Base-by-base conservation (phyloP, 2,797 vertebrate genomes). In the Etheostoma perlongum region DNA sequence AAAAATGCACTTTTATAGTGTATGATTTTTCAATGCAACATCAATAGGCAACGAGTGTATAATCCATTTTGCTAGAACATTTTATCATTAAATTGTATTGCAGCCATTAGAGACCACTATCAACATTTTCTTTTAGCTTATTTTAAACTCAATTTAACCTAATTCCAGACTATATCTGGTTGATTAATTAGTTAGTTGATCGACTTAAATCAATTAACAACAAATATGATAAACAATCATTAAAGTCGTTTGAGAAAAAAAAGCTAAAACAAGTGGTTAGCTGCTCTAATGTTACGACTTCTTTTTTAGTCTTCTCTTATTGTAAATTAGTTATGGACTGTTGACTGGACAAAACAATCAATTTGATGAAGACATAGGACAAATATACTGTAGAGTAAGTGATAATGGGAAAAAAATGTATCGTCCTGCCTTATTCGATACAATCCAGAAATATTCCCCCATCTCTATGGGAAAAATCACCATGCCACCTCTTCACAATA, bases 401-500 rank as follows among this genome's bases (percentile, higher is more conserved):
- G 27, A 13, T 40, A 6, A 16, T 27, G n/a, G 5, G 16, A 10
- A 40, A 2, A 2, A 6, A 12, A 47, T 0, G 18, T 19, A 54
- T n/a, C 40, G 11, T 16, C 36, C 19, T 4, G 6, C 5, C 5
- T 4, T 12, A 0, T 14, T 42, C 8, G 14, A 57, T 30, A 14
- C 15, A 2, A 46, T 66, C 12, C 25, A 40, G 27, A 49, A 13
- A 23, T 18, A 59, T 21, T 18, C 30, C 46, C 46, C 3, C 13
- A n/a, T n/a, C 16, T 44, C 16, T 59, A 3, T 16, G 10, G 10
- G 0, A n/a, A 13, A 47, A 55, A 69, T 55, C 49, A 30, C 18
- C 54, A 57, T 23, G 46, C 44, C 47, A 49, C 60, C 65, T 54
- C 53, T 66, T 76, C 47, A n/a, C 61, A 72, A 19, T 52, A 72